Percentiles rank a stretch among this genome's conserved stretches.
These are phyloP conservation scores for Leucopternis melanops DNA, from an alignment of 2,113 vertebrate species.

Conservation along the genomic window DNA sequence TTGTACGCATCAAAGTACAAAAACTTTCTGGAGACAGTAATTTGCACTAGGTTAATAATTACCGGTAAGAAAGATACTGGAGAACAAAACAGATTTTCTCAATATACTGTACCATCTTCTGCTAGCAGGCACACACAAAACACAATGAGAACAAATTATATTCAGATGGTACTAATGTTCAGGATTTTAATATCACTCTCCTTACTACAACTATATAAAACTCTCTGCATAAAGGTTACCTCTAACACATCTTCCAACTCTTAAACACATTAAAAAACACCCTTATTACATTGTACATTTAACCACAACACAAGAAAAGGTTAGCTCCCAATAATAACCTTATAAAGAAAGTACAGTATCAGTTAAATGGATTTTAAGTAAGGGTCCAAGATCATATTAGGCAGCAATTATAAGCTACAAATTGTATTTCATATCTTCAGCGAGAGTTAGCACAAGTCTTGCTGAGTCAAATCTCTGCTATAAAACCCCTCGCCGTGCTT, in stretches of 20 bases:
- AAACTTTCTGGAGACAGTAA: not conserved
- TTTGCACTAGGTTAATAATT: not conserved
- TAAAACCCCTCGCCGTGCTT: slow-evolving; percentile 7
- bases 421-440: slow-evolving; percentile 48
- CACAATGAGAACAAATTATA: slow-evolving; percentile 42
- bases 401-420: slow-evolving; percentile 50
- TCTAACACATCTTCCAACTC: slow-evolving; percentile 43
- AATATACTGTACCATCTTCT: not conserved
- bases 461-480: slow-evolving; percentile 40
- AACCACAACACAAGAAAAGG: slow-evolving; percentile 51
- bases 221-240: slow-evolving; percentile 40
- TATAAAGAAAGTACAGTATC: slow-evolving; percentile 56
- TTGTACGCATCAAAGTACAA: not conserved
- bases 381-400: slow-evolving; percentile 55
- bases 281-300: slow-evolving; percentile 37
- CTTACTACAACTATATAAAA: slow-evolving; percentile 43
- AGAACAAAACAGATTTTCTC: not conserved
- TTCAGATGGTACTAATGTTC: not conserved
- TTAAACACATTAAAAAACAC: slow-evolving; percentile 52
- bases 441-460: slow-evolving; percentile 37
- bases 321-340: slow-evolving; percentile 48
- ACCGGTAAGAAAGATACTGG: not conserved
- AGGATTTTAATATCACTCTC: slow-evolving; percentile 38
- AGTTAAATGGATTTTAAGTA: slow-evolving; percentile 55
- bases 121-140: slow-evolving; percentile 8